These are phyloP conservation scores for Rhingia rostrata DNA, from an alignment of 2,888 invertebrate species.

Conservation along the genomic window DNA sequence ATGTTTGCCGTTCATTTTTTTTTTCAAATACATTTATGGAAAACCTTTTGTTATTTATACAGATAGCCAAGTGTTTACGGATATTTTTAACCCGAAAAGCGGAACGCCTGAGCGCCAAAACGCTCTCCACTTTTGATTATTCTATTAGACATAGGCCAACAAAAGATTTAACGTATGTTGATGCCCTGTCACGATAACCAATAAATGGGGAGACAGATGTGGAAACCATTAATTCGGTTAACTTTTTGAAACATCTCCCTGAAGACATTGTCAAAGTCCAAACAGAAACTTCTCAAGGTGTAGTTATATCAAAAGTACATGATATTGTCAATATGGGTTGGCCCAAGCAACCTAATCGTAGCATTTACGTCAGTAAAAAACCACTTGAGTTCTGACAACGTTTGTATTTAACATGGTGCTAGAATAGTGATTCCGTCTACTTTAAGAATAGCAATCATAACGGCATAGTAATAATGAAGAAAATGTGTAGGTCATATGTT, in stretches of 20 bases:
- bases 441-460: too few species aligned
- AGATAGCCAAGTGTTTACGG: constrained; percentile 72
- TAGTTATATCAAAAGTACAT: too few species aligned
- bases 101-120: constrained; percentile 14
- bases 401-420: too few species aligned
- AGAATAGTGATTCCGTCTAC: too few species aligned
- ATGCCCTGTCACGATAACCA: constrained; percentile 45
- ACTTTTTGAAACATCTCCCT: constrained; percentile 33
- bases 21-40: constrained; percentile 80
- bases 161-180: constrained; percentile 27
- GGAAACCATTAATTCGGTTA: constrained; percentile 30
- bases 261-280: constrained; percentile 5
- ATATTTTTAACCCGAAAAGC: constrained; percentile 67
- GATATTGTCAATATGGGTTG: too few species aligned
- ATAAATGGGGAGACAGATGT: constrained; percentile 8
- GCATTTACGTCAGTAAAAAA: too few species aligned
- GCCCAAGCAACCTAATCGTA: too few species aligned
- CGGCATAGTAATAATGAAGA: too few species aligned
- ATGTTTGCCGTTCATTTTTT: constrained; percentile 80
- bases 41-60: constrained; percentile 69
- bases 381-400: too few species aligned
- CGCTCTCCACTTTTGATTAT: constrained; percentile 36
- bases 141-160: constrained; percentile 9
- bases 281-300: constrained; percentile 8
- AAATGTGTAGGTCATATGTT: too few species aligned